Evolutionary conservation across 2,797 vertebrate species (phyloP), one percentile per base, ranked within the genome.

Genomic region (Chelmon rostratus): DNA sequence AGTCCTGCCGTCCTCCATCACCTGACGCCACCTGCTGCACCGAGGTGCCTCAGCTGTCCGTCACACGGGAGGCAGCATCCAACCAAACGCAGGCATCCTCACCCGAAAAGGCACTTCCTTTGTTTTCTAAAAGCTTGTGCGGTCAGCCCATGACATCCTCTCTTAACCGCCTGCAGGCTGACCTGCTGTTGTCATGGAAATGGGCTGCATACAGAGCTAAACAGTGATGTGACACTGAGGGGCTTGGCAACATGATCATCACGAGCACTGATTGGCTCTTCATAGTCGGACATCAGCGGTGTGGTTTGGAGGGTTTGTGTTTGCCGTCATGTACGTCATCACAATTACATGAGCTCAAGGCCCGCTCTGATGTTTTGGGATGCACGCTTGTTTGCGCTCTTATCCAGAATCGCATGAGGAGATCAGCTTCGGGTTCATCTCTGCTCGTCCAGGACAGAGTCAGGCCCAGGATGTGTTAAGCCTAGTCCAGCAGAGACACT

Each of bases 101-200:
- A 50, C n/a, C 53, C 40, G 16, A 31, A 82, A 87, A 84, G 82
- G 82, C 85, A 84, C 76, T 87, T 87, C 68, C 68, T 81, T 80
- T 59, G 47, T 64, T 77, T 68, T 68, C 50, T 68, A 47, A 70
- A 53, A 76, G 35, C 28, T 16, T 11, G 33, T 10, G 54, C 46
- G 66, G 65, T 79, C 49, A 38, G 31, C 46, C 62, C 38, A 54
- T 46, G 56, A 75, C 42, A 18, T 54, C 19, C 16, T 44, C 7
- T 38, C 40, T 23, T 18, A 5, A 13, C 13, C 1, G 28, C 46
- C 57, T 70, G 50, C 19, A 6, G 18, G 33, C 40, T 28, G 49
- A 47, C 18, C 57, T 37, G 54, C 33, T 18, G 23, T 33, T 33
- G 33, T n/a, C 10, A 40, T 38, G 35, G 19, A 38, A 57, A 46